Evolutionary conservation across 2,888 invertebrate species (phyloP).

Genomic region (Hecatera dysodea): DNA sequence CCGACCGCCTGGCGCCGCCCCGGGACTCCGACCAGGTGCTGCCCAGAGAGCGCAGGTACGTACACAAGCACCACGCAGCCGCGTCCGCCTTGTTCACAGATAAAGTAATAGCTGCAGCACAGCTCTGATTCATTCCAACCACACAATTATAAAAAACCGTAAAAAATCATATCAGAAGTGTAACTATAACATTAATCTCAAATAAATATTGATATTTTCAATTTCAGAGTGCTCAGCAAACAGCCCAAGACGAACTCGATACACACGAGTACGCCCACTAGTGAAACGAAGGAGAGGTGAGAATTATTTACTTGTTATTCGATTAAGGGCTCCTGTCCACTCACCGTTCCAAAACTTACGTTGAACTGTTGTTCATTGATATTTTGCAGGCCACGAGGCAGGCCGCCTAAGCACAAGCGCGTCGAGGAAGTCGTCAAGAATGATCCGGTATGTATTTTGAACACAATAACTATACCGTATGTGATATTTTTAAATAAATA

Average conservation of each 20-base stretch:
- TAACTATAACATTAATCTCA: neutral
- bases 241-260: constrained; percentile 73
- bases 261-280: constrained; percentile 79
- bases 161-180: neutral
- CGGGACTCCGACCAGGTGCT: no score
- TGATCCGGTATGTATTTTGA: constrained; percentile 76
- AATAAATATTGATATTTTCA: constrained; percentile 17
- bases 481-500: no score
- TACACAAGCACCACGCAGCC: no score
- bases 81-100: no score
- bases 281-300: constrained; percentile 82
- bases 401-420: constrained; percentile 87
- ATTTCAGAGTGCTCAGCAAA: constrained; percentile 76
- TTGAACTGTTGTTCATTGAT: neutral
- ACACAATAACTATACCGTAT: neutral
- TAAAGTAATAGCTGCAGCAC: no score
- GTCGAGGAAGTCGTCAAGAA: constrained; percentile 84
- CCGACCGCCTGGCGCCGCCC: no score
- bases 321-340: neutral
- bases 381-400: constrained; percentile 76
- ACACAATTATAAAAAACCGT: no score
- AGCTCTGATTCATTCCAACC: no score
- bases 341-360: neutral
- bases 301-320: neutral
- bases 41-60: no score